Evolutionary conservation across 2,113 vertebrate genomes (phyloP).

Genomic region (Halcyon senegalensis): DNA sequence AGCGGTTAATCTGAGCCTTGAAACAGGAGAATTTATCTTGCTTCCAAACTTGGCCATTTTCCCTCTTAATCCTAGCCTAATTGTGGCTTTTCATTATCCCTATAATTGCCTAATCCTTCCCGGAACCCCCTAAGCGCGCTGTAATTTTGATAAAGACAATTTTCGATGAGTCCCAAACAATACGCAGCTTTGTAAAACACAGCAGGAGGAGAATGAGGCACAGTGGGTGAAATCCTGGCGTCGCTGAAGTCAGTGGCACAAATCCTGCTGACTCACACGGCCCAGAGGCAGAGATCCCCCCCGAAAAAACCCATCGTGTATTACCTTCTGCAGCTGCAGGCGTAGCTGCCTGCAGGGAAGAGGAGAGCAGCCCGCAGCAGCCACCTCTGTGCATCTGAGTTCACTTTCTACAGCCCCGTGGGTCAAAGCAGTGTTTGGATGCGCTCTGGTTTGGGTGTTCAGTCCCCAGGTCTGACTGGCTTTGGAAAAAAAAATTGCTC

Average conservation of each 20-base stretch:
- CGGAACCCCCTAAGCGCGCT: not conserved
- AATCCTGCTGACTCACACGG: not conserved
- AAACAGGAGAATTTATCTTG: conserved; percentile 7
- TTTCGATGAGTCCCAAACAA: not conserved
- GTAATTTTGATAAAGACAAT: conserved; percentile 47
- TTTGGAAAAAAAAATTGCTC: not conserved
- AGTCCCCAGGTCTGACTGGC: not conserved
- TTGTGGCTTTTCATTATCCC: conserved; percentile 53
- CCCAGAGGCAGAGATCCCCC: not conserved
- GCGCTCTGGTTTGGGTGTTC: not conserved
- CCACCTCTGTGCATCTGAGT: not conserved
- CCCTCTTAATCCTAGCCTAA: conserved; percentile 33
- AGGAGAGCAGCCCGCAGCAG: not conserved
- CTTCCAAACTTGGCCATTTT: conserved; percentile 55
- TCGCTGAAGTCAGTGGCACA: not conserved
- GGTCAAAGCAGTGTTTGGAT: not conserved
- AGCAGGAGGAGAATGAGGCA: conserved; percentile 25
- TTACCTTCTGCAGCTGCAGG: not conserved
- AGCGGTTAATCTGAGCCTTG: not conserved
- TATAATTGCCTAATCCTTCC: conserved; percentile 51
- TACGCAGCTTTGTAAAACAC: not conserved
- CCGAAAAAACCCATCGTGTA: not conserved
- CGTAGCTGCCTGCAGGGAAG: not conserved
- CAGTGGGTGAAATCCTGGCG: conserved; percentile 28
- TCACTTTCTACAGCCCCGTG: accelerated